Evolutionary conservation across 2,113 vertebrate genomes (phyloP).

Genomic region (Pseudopodoces humilis): DNA sequence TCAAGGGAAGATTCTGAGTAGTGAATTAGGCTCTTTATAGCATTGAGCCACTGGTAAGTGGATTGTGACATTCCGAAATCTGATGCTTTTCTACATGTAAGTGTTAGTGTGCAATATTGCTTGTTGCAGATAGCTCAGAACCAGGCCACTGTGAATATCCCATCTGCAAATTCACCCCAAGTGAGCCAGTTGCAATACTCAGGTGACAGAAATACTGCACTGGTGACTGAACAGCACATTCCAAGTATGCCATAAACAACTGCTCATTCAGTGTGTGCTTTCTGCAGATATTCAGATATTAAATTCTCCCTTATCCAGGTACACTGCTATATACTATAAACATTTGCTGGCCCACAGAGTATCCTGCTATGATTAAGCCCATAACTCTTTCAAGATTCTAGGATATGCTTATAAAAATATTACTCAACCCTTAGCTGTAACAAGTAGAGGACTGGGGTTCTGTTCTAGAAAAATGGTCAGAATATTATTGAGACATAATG

Average conservation of each 20-base stretch:
- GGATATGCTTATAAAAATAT: neutral
- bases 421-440: neutral
- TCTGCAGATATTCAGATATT: conserved; percentile 5
- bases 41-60: neutral
- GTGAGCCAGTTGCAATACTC: neutral
- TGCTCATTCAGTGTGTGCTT: neutral
- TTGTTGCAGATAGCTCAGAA: neutral
- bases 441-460: neutral
- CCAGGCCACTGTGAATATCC: neutral
- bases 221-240: neutral
- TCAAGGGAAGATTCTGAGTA: neutral
- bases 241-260: neutral
- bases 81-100: neutral
- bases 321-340: neutral
- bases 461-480: neutral
- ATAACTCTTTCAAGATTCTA: conserved; percentile 9
- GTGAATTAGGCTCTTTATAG: neutral
- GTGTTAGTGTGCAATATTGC: neutral
- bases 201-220: neutral
- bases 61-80: neutral
- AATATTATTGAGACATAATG: neutral
- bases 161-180: neutral
- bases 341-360: neutral
- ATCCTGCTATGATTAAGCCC: neutral
- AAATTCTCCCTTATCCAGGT: neutral